These are phyloP conservation scores for Sebastes alutus DNA, from an alignment of 2,797 vertebrate species.

Conservation along the genomic window DNA sequence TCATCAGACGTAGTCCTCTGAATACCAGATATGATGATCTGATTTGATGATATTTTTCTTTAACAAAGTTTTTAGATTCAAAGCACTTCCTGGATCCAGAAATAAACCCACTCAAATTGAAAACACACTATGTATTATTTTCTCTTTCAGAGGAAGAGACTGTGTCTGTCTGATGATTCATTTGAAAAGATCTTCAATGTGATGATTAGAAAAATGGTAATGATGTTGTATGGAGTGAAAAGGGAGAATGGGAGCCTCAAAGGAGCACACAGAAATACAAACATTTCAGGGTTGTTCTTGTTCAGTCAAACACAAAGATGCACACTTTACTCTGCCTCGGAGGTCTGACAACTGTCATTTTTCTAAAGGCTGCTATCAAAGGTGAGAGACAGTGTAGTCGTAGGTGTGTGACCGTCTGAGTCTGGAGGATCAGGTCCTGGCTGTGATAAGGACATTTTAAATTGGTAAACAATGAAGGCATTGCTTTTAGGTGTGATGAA, in stretches of 20 bases:
- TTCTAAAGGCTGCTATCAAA: conserved; percentile 9
- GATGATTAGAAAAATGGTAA: not conserved
- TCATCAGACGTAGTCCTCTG: not conserved
- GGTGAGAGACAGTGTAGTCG: conserved; percentile 12
- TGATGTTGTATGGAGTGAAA: not conserved
- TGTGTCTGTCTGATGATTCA: not conserved
- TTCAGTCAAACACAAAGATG: not conserved
- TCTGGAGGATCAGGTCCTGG: conserved; percentile 1
- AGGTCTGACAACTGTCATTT: conserved; percentile 24
- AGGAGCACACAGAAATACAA: not conserved
- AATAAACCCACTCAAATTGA: not conserved
- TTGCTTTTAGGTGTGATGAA: not conserved
- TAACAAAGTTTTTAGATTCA: not conserved
- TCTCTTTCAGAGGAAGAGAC: not conserved
- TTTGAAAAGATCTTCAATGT: not conserved
- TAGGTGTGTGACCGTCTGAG: conserved; percentile 1
- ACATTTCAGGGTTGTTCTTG: not conserved
- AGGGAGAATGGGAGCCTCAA: not conserved
- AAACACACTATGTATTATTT: not conserved
- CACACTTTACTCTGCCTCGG: not conserved
- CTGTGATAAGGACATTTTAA: conserved; percentile 43
- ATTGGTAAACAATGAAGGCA: conserved; percentile 18
- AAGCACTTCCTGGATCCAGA: not conserved
- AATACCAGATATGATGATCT: not conserved
- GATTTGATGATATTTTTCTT: not conserved